phyloP scores from a whole-genome alignment of 2,113 vertebrate species.

The Xenopus laevis region DNA sequence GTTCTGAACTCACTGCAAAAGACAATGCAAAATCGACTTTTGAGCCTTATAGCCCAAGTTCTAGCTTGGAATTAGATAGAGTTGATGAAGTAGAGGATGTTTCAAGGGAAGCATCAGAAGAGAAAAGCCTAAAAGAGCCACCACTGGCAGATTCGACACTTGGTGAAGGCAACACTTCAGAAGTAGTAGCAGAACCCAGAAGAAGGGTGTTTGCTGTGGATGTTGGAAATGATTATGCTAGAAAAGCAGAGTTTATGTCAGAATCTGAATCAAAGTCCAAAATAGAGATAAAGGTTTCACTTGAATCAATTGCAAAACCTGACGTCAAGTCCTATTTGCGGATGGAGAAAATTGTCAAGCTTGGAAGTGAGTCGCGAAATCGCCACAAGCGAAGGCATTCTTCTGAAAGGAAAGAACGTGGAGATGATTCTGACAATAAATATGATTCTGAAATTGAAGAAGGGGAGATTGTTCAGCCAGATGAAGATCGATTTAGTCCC shows the following conservation, averaged over 20 bases:
- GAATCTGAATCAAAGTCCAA: slow-evolving; percentile 51
- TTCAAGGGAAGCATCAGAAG: slow-evolving; percentile 17
- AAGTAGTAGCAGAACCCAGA: slow-evolving; percentile 41
- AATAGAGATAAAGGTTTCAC: slow-evolving; percentile 56
- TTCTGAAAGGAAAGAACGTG: slow-evolving; percentile 42
- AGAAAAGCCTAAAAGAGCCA: slow-evolving; percentile 19
- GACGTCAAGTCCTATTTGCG: slow-evolving; percentile 45
- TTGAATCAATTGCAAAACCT: slow-evolving; percentile 58
- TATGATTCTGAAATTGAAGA: slow-evolving; percentile 85
- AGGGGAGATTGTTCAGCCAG: slow-evolving; percentile 78
- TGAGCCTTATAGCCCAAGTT: slow-evolving; percentile 42
- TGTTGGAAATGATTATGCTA: slow-evolving; percentile 21
- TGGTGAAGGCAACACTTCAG: slow-evolving; percentile 45
- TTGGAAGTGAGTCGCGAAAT: slow-evolving; percentile 26
- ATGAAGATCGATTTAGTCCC: slow-evolving; percentile 56
- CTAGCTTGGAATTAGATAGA: slow-evolving; percentile 34
- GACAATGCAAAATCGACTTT: slow-evolving; percentile 20
- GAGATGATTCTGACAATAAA: slow-evolving; percentile 38
- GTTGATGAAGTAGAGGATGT: slow-evolving; percentile 18
- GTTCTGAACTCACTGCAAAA: slow-evolving; percentile 11
- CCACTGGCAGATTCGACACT: slow-evolving; percentile 54
- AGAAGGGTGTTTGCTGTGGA: slow-evolving; percentile 60
- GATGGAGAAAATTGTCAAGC: slow-evolving; percentile 45
- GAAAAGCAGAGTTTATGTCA: slow-evolving; percentile 17
- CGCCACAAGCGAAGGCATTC: slow-evolving; percentile 43